These are phyloP conservation scores for Oophaga sylvatica DNA, from an alignment of 2,797 vertebrate genomes.

Conservation along the genomic window DNA sequence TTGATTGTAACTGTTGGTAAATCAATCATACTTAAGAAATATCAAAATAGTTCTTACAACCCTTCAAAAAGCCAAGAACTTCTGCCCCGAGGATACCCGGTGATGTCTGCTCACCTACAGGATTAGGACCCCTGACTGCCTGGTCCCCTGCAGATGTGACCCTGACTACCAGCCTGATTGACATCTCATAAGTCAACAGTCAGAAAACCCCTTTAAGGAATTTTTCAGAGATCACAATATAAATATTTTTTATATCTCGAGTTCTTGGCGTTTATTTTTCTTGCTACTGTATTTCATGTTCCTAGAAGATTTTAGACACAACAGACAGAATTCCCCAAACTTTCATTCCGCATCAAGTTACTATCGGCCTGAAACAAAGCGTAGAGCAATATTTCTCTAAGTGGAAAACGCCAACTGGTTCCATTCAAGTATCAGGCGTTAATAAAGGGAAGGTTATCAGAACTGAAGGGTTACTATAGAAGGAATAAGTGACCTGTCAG, in stretches of 20 bases:
- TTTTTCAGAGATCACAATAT: neutral
- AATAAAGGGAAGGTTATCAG: neutral
- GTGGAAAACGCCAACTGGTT: neutral
- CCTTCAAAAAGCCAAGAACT: too few species aligned
- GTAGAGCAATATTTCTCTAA: slow-evolving; percentile 37
- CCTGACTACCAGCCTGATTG: neutral
- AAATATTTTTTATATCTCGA: neutral
- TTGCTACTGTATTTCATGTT: slow-evolving; percentile 30
- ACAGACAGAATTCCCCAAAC: slow-evolving; percentile 24
- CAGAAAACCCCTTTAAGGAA: neutral
- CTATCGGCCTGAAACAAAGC: neutral
- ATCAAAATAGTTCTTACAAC: too few species aligned
- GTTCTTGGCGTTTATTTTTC: slow-evolving; percentile 37
- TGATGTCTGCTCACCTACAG: too few species aligned
- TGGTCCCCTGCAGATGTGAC: neutral
- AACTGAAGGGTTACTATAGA: neutral
- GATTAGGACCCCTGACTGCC: neutral
- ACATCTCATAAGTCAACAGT: neutral
- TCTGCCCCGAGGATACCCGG: too few species aligned
- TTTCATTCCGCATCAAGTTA: neutral
- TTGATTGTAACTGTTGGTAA: too few species aligned
- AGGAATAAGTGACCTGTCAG: neutral
- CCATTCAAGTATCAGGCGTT: neutral
- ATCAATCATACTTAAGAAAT: too few species aligned
- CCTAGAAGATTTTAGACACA: slow-evolving; percentile 16